These are phyloP conservation scores for Empis livida DNA, from an alignment of 2,888 invertebrate genomes.

Conservation along the genomic window DNA sequence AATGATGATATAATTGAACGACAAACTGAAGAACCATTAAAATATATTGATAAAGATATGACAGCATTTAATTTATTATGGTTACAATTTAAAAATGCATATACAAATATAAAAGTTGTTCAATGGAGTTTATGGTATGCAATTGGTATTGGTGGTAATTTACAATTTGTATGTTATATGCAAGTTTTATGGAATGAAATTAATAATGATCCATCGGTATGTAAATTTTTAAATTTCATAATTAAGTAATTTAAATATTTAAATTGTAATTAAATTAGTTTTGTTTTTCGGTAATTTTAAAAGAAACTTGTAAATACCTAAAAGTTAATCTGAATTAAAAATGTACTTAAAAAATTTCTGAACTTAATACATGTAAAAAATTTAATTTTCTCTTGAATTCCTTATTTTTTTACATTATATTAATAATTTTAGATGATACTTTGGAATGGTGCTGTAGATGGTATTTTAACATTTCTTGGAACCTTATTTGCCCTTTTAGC, in stretches of 20 bases:
- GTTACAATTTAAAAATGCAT: conserved; percentile 46
- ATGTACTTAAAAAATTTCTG: too few relatives aligned
- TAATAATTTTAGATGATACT: conserved; percentile 1
- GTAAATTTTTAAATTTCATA: neutral
- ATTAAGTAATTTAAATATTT: too few relatives aligned
- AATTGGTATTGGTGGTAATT: conserved; percentile 54
- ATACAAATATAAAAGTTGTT: conserved; percentile 44
- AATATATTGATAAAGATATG: conserved; percentile 6
- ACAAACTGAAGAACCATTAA: neutral
- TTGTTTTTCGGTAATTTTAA: too few relatives aligned
- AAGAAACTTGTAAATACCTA: too few relatives aligned
- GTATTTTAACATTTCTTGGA: conserved; percentile 50
- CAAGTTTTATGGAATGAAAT: conserved; percentile 58
- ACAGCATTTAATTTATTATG: conserved; percentile 36
- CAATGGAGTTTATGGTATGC: conserved; percentile 74
- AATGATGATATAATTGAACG: neutral
- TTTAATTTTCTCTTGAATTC: too few relatives aligned
- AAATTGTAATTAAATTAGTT: too few relatives aligned
- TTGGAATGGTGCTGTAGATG: conserved; percentile 64
- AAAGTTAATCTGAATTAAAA: too few relatives aligned
- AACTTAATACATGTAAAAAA: too few relatives aligned
- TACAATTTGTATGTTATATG: conserved; percentile 56
- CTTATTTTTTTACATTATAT: too few relatives aligned
- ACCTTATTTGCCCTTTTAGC: conserved; percentile 42
- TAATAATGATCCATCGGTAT: conserved; percentile 26